Base-by-base conservation (phyloP, 2,113 vertebrate species). In the Ursus arctos region DNA sequence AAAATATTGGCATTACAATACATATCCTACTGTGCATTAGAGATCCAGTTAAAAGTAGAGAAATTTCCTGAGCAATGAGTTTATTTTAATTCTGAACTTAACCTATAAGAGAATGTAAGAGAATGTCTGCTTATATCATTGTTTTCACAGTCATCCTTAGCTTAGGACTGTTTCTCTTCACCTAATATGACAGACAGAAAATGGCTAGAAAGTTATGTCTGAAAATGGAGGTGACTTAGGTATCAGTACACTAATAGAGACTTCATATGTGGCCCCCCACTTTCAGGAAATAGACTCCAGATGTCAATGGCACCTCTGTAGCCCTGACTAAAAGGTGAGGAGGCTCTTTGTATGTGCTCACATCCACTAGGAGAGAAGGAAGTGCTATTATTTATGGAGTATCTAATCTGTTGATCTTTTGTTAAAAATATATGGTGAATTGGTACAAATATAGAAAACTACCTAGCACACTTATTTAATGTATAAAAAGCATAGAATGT, bases 361-460 rank as follows among this genome's bases (percentile, higher is more conserved):
- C 18, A 89, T 69, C 16, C 16, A 76, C 55, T 97, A 91, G 33
- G 65, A 83, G 36, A 88, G 21, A 90, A 86, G 93, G 19, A 93
- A 87, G 40, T 51, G 16, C 84, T 43, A n/a, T 95, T 22, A 53
- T 69, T 26, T 83, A 18, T 72, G 24, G 55, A 85, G 18, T 71
- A 85, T 71, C 51, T 69, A 74, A 77, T 87, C 28, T 79, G 22
- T 81, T 77, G 28, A 83, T 91, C 0, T 72, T 93, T 81, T 67
- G 74, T 86, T 89, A 55, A 89, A 92, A 89, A 51, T 53, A n/a
- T 57, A 28, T 61, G 10, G 40, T 65, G 83, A 43, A 79, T 77
- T 14, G 6, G 2, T 53, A 33, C 19, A 87, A 57, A 90, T 9
- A 69, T 18, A 77, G 19, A 65, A 33, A 88, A 12, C 10, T 51